These are phyloP conservation scores for Saguinus midas DNA, from an alignment of 2,113 vertebrate species.

Conservation along the genomic window DNA sequence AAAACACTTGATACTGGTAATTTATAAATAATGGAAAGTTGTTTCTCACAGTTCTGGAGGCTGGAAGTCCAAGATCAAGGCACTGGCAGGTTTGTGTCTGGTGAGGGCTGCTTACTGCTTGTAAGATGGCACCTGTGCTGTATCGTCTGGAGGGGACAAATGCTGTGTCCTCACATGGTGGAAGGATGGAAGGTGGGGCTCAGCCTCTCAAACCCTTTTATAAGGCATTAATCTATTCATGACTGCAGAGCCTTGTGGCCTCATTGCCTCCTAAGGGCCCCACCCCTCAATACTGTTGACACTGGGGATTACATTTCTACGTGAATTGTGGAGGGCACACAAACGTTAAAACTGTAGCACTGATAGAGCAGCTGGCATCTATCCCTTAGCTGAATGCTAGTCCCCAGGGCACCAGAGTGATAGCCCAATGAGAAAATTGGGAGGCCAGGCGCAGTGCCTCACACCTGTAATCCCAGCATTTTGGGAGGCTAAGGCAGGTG, in stretches of 20 bases:
- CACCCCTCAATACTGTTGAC: neutral
- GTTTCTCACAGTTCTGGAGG: neutral
- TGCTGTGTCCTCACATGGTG: neutral
- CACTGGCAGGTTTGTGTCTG: neutral
- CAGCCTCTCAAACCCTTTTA: neutral
- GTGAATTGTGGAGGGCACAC: neutral
- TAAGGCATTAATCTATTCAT: neutral
- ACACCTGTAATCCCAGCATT: no score
- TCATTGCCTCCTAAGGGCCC: neutral
- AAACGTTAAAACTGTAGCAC: neutral
- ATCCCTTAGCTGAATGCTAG: neutral
- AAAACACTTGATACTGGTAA: neutral
- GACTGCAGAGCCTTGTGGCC: neutral
- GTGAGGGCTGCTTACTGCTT: neutral
- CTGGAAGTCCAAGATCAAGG: neutral
- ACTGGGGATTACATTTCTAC: neutral
- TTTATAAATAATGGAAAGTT: neutral
- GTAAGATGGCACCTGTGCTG: neutral
- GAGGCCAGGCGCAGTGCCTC: fast-evolving
- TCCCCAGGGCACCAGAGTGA: neutral
- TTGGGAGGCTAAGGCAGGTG: no score
- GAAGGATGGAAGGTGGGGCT: neutral
- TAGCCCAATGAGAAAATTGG: neutral
- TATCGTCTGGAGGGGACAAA: neutral
- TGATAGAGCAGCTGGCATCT: neutral